Base-by-base conservation (phyloP, 2,113 vertebrate species). In the Brevimyrus niger region DNA sequence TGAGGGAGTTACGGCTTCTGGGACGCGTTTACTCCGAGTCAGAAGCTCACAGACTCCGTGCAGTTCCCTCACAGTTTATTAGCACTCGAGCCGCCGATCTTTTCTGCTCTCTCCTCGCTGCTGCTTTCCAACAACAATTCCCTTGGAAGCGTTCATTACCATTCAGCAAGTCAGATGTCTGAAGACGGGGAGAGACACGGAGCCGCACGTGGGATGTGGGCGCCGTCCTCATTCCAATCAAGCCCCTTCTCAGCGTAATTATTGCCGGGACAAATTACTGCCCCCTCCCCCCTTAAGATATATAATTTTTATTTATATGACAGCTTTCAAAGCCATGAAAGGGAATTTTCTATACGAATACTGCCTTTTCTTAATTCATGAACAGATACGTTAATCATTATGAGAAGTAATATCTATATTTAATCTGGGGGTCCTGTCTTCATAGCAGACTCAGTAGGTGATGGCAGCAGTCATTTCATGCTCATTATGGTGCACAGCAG, bases 271-370 rank as follows among this genome's bases (percentile, higher is more conserved):
- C 93, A 95, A 95, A 95, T 95, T 94, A 95, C 92, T 90, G 90
- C 86, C 23, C 44, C 69, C 89, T 87, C 88, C 83, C 31, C 15
- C 88, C 90, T 89, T 92, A 93, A 94, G 91, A 92, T 93, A 95
- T 96, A 94, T 95, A 95, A 95, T 93, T 95, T 95, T 95, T 93
- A 96, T 95, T 95, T 93, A 88, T 91, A 91, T 93, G 93, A 95
- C 94, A 92, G 92, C 93, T 93, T 94, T 95, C 92, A 93, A 94
- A 95, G 92, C 90, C 94, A 95, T 95, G 93, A 95, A 95, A 96
- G 94, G 94, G 95, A 96, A 95, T 96, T 94, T 87, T 90, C 92
- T 94, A 95, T 93, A 65, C 91, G 87, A 90, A 65, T 58, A 73
- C 87, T 80, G 94, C 92, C 87, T 93, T 92, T 94, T 90, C 92